Conservation (phyloP, 2,888 invertebrate species). For the Xylota sylvarum region DNA sequence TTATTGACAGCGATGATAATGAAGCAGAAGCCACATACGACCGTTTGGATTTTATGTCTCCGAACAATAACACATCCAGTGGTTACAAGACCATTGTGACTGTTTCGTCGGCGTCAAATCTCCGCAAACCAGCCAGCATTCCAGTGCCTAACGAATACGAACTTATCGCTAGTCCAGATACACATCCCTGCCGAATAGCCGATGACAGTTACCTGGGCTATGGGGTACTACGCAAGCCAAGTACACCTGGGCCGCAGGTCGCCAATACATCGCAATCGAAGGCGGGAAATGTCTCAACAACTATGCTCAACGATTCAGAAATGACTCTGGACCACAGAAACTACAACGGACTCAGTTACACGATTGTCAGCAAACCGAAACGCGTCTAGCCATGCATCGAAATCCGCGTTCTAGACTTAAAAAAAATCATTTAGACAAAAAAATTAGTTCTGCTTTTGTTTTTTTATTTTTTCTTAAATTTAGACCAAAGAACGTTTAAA, state of each 20-base stretch:
- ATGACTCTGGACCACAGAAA: slow-evolving; percentile 88
- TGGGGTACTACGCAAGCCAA: slow-evolving; percentile 90
- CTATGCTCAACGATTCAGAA: slow-evolving; percentile 80
- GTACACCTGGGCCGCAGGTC: slow-evolving; percentile 86
- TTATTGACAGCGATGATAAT: slow-evolving; percentile 82
- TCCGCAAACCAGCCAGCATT: slow-evolving; percentile 80
- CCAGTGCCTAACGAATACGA: slow-evolving; percentile 91
- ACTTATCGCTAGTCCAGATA: slow-evolving; percentile 88
- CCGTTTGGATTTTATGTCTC: slow-evolving; percentile 92
- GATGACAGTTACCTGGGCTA: slow-evolving; percentile 93
- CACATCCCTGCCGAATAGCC: slow-evolving; percentile 90
- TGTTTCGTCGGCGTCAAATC: slow-evolving; percentile 85
- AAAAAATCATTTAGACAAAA: slow-evolving; percentile 21
- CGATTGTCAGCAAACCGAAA: slow-evolving; percentile 94
- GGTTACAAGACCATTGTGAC: slow-evolving; percentile 90
- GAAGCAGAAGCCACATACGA: slow-evolving; percentile 88
- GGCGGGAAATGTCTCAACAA: slow-evolving; percentile 65
- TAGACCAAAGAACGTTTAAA: slow-evolving; percentile 74
- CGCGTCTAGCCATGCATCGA: slow-evolving; percentile 87
- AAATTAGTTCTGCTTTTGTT: slow-evolving; percentile 19
- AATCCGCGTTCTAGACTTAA: slow-evolving; percentile 48
- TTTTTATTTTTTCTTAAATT: slow-evolving; percentile 28
- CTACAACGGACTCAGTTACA: slow-evolving; percentile 92
- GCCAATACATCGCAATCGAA: slow-evolving; percentile 80
- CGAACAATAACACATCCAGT: slow-evolving; percentile 89